Conservation (phyloP, 2,797 vertebrate species). For the Hippopotamyrus pictus region DNA sequence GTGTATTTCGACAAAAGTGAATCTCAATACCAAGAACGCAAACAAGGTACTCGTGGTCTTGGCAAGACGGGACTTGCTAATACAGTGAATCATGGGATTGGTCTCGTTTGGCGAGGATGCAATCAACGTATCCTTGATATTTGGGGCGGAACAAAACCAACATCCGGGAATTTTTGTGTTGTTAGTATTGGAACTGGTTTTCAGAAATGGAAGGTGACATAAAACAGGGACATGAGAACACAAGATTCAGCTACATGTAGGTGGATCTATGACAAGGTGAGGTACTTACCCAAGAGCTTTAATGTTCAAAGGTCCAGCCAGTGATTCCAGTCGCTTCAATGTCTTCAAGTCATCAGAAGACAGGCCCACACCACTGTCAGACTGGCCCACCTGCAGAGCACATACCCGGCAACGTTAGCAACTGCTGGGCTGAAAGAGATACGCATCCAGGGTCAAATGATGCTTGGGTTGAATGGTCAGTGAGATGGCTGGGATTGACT, state of each 20-base stretch:
- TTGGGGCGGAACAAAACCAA: background rate
- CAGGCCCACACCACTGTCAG: constrained; percentile 82
- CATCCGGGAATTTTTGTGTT: background rate
- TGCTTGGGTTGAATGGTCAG: background rate
- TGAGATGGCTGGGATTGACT: constrained; percentile 31
- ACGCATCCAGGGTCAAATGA: background rate
- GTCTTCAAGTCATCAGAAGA: constrained; percentile 77
- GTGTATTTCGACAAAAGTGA: constrained; percentile 52
- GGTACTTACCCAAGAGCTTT: constrained; percentile 81
- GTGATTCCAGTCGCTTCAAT: constrained; percentile 72
- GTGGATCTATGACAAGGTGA: background rate
- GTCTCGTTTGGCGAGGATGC: background rate
- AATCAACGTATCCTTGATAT: background rate
- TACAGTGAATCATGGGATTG: background rate
- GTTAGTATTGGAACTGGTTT: background rate
- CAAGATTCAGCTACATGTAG: background rate
- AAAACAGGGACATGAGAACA: background rate
- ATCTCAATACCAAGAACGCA: background rate
- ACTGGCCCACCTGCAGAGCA: constrained; percentile 63
- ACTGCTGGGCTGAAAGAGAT: background rate
- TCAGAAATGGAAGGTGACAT: background rate
- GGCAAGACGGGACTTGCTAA: background rate
- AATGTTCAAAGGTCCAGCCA: constrained; percentile 78
- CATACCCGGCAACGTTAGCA: background rate
- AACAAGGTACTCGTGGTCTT: background rate